Evolutionary conservation across 2,888 invertebrate genomes (phyloP), one percentile per base, ranked within the genome.

Genomic region (Caenorhabditis wallacei): DNA sequence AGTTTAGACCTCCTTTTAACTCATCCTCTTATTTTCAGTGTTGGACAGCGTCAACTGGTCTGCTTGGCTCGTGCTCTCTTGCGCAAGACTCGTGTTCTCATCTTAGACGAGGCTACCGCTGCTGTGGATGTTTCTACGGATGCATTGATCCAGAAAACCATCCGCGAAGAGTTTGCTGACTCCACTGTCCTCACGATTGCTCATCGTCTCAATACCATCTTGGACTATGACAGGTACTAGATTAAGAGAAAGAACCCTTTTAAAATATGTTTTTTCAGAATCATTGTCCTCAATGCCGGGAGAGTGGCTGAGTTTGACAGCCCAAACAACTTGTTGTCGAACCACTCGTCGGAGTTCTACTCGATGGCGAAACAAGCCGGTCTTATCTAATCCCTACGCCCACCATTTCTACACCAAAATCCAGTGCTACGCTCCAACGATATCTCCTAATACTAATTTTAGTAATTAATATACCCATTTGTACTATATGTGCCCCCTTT

Each of bases 161-260:
- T 88, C 35, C 68, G 88, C 40, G 94, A 95, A 24, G 95, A 97
- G 92, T 97, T 97, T 92, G 94, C 94, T 81, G 94, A 95, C 82
- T 96, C 96, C 93, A 97, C 97, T 3, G 95, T 97, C 66, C 94
- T 97, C 26, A 97, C 96, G 0, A 97, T 97, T 92, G 97, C 97
- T 48, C 97, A 97, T 93, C 94, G 97, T 20, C 94, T 97, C 82
- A 96, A 97, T 93, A 97, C 97, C 26, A 96, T 97, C 89, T 94
- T 97, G 94, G 96, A 96, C 93, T 95, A 95, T 40, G 95, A 95
- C 90, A 85, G 85, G 88, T 89, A 30, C n/a, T 48, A 48, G 46
- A 5, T 43, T 13, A 43, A 11, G 43, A 13, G 46, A 69, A 89
- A 16, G 89, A 92, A 92, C 68, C 89, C 92, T 30, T 40, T 4